These are phyloP conservation scores for Pan paniscus DNA, from an alignment of 2,113 vertebrate genomes.

Conservation along the genomic window DNA sequence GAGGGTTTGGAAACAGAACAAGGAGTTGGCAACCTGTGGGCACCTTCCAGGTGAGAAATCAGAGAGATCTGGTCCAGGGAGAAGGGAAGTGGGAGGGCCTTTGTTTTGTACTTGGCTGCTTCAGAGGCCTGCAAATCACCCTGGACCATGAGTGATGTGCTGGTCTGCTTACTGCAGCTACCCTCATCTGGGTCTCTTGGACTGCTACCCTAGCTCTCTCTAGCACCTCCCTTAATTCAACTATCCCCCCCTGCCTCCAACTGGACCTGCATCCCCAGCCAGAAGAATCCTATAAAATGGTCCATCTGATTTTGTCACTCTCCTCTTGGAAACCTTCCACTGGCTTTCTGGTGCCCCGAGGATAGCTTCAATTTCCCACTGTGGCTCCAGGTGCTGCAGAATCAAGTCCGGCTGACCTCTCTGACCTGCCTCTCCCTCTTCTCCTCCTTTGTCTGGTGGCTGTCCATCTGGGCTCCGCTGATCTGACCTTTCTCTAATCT, in stretches of 20 bases:
- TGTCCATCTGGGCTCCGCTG: background rate
- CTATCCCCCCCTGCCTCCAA: background rate
- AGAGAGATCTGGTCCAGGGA: background rate
- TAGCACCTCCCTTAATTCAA: background rate
- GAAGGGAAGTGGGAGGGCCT: background rate
- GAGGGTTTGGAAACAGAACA: background rate
- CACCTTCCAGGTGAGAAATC: background rate
- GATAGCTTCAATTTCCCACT: background rate
- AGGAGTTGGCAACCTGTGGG: background rate
- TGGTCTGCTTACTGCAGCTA: background rate
- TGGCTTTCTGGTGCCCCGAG: background rate
- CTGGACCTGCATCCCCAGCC: background rate
- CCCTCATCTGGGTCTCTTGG: background rate
- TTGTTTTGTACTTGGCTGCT: background rate
- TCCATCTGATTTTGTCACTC: background rate
- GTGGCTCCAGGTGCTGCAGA: background rate
- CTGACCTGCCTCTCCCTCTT: too few relatives aligned
- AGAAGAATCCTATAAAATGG: background rate
- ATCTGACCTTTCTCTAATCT: background rate
- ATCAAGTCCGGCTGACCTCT: background rate
- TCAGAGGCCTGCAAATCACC: background rate
- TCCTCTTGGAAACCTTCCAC: background rate
- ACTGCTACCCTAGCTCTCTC: background rate
- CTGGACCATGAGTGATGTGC: background rate
- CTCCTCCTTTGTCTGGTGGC: background rate